These are phyloP conservation scores for Hippocampus kuda DNA, from an alignment of 2,797 vertebrate species.

Conservation along the genomic window DNA sequence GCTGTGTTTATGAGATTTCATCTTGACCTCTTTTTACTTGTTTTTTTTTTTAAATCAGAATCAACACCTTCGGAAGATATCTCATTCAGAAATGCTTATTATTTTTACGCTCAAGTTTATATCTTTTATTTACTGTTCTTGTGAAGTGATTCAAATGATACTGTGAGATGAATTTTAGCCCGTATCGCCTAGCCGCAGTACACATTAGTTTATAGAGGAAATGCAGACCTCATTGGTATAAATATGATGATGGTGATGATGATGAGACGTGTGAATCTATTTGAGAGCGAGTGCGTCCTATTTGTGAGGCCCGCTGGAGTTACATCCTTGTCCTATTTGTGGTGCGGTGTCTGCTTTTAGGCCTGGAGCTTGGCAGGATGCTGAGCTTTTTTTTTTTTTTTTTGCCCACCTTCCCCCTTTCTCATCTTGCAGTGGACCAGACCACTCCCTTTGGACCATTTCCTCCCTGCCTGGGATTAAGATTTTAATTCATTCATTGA, in stretches of 20 bases:
- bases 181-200: not conserved
- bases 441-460: constrained; percentile 13
- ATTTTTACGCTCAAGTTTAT: no score
- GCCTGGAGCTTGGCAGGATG: not conserved
- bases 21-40: no score
- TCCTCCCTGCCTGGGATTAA: constrained; percentile 49
- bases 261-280: constrained; percentile 26
- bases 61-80: no score
- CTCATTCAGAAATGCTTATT: no score
- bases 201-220: not conserved
- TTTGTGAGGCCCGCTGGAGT: constrained; percentile 37
- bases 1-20: no score
- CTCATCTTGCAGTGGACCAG: constrained; percentile 21
- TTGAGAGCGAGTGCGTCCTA: constrained; percentile 33
- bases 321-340: constrained; percentile 46
- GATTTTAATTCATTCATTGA: constrained; percentile 41
- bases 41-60: no score
- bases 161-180: no score
- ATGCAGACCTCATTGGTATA: not conserved
- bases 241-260: not conserved
- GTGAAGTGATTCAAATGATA: no score
- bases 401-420: constrained; percentile 3
- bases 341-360: constrained; percentile 8
- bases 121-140: no score
- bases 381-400: not conserved